Evolutionary conservation across 2,113 vertebrate species (phyloP), one percentile per base, ranked within the genome.

Genomic region (Orthochromis indermauri): DNA sequence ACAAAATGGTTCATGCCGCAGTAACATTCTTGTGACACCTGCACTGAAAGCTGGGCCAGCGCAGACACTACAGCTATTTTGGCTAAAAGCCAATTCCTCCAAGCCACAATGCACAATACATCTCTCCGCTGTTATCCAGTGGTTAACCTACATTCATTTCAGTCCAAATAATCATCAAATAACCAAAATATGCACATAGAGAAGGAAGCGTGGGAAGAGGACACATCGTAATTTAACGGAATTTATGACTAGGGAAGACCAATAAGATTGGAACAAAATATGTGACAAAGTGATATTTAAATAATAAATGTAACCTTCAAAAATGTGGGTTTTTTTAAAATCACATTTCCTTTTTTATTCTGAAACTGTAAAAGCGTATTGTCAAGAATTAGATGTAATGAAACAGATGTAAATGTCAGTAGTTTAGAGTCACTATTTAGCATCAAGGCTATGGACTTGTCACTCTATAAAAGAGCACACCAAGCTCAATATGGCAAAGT

Each of bases 31-130:
- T 73, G 21, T 84, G 83, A 88, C 81, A 90, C 89, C 87, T 90
- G 83, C 90, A 85, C 80, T 83, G 80, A 88, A 54, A 71, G 84
- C 66, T 80, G 83, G 82, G 82, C 89, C 91, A 92, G 63, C 55
- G 61, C 4, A 85, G 61, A 86, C 35, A 54, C 78, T 78, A 40
- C 49, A 82, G 66, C 53, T 42, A 26, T 17, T 40, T 12, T 82
- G 87, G 90, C 79, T 71, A 37, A 80, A 79, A 83, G 81, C 86
- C 86, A 90, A 57, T 45, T 79, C 78, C 87, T 84, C 83, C 83
- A 51, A 63, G 86, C 24, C 45, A 90, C 83, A 93, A 71, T 49
- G 86, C 59, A 78, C 53, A 53, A 86, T 68, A 57, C 80, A 79
- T 82, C 84, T 66, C 66, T 5, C 68, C 66, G 54, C 78, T 68